These are phyloP conservation scores for Lamprologus speciosus DNA, from an alignment of 2,113 vertebrate genomes.

Conservation along the genomic window DNA sequence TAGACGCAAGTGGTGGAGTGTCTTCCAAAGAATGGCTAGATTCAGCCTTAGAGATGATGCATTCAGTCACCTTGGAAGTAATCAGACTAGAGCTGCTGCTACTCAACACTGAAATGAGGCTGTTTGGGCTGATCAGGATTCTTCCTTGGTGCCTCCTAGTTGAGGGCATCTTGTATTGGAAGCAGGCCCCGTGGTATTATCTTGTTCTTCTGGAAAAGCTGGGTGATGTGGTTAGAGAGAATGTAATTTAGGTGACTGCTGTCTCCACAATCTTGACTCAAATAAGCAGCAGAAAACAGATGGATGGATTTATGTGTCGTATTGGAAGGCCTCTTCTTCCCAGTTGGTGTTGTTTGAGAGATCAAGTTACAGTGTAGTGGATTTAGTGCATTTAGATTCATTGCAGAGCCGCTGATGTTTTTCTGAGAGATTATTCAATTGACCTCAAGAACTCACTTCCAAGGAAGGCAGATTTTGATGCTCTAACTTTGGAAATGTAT, in stretches of 20 bases:
- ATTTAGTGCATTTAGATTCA: not conserved
- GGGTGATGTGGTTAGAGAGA: not conserved
- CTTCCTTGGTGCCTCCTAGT: not conserved
- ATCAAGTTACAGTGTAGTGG: not conserved
- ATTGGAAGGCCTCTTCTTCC: not conserved
- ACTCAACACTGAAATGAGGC: not conserved
- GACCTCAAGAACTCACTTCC: not conserved
- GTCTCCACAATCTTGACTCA: not conserved
- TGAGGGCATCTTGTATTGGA: not conserved
- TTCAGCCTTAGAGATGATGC: not conserved
- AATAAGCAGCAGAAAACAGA: not conserved
- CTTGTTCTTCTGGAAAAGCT: not conserved
- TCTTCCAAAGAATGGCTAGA: fast-evolving
- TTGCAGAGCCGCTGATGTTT: not conserved
- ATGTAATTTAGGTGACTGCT: not conserved
- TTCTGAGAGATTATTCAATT: not conserved
- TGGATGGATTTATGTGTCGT: fast-evolving
- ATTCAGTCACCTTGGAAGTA: not conserved
- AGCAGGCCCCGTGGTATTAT: not conserved
- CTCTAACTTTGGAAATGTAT: not conserved
- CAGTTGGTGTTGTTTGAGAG: not conserved
- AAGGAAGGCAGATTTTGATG: not conserved
- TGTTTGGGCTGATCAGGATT: not conserved
- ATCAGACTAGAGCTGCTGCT: not conserved
- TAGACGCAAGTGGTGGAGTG: not conserved